phyloP scores from a whole-genome alignment of 2,888 invertebrate genomes.

The Asteroscopus sphinx region DNA sequence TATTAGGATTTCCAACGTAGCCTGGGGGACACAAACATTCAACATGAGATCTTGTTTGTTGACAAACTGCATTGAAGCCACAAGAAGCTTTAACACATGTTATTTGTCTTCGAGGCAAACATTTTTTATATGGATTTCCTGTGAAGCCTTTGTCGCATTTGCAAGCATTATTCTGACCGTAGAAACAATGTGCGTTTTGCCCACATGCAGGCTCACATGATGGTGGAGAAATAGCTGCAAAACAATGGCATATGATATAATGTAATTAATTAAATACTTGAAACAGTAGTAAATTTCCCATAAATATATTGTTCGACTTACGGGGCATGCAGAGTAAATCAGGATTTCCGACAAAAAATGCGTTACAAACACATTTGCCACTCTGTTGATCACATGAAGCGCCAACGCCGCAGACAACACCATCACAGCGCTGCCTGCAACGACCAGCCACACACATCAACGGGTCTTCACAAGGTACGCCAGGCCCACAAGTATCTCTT shows the following conservation, averaged over 20 bases:
- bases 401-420: slow-evolving; percentile 96
- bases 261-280: not conserved
- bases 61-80: slow-evolving; percentile 94
- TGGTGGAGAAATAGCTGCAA: slow-evolving; percentile 93
- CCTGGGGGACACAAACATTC: slow-evolving; percentile 96
- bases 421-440: slow-evolving; percentile 96
- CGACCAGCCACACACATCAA: slow-evolving; percentile 96
- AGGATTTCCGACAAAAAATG: slow-evolving; percentile 96
- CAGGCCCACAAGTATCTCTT: slow-evolving; percentile 94
- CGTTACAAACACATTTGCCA: slow-evolving; percentile 96
- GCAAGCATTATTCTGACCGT: slow-evolving; percentile 93
- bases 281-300: not conserved
- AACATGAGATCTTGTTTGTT: slow-evolving; percentile 92
- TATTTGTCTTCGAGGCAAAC: slow-evolving; percentile 92
- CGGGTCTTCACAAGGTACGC: slow-evolving; percentile 93
- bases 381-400: slow-evolving; percentile 95
- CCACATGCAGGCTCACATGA: slow-evolving; percentile 95
- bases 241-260: slow-evolving; percentile 31
- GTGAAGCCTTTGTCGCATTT: slow-evolving; percentile 95
- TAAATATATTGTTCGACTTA: slow-evolving; percentile 82
- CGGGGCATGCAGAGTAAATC: slow-evolving; percentile 97
- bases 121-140: slow-evolving; percentile 96
- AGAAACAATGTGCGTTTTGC: slow-evolving; percentile 96
- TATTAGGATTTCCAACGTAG: slow-evolving; percentile 96
- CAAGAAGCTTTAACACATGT: slow-evolving; percentile 93